Percentiles rank a stretch among this genome's conserved stretches.
These are phyloP conservation scores for Falco novaeseelandiae DNA, from an alignment of 2,797 vertebrate species.

Conservation along the genomic window DNA sequence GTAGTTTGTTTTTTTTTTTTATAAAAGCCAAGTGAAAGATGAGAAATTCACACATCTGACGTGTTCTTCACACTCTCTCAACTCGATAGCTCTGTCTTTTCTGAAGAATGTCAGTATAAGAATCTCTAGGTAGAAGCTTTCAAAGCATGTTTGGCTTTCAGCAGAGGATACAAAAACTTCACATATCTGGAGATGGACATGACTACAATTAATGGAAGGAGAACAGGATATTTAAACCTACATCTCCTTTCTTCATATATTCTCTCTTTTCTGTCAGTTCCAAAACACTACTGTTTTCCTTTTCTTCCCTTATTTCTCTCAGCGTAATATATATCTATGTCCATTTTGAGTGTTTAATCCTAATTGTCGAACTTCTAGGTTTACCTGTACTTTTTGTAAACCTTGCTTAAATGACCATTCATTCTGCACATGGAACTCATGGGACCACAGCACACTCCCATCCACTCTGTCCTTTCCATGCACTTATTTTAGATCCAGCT, in stretches of 20 bases:
- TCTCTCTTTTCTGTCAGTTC: not conserved
- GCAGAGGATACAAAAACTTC: not conserved
- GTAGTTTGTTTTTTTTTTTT: not conserved
- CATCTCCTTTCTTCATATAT: not conserved
- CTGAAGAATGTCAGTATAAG: not conserved
- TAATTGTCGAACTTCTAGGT: not conserved
- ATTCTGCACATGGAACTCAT: not conserved
- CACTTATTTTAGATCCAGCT: not conserved
- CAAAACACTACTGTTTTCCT: not conserved
- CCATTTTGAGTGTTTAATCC: not conserved
- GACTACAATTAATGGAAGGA: not conserved
- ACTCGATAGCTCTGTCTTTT: conserved; percentile 20
- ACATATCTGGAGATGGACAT: not conserved
- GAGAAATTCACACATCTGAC: conserved; percentile 20
- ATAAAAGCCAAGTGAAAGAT: conserved; percentile 6
- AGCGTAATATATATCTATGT: not conserved
- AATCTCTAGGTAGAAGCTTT: conserved; percentile 5
- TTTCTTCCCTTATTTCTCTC: not conserved
- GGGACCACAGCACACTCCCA: not conserved
- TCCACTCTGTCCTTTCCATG: not conserved
- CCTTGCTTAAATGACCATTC: not conserved
- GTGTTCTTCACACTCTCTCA: not conserved
- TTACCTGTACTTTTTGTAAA: not conserved
- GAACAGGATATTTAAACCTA: not conserved
- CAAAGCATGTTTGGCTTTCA: not conserved